These are phyloP conservation scores for Oceanites oceanicus DNA, from an alignment of 2,113 vertebrate genomes.

Conservation along the genomic window DNA sequence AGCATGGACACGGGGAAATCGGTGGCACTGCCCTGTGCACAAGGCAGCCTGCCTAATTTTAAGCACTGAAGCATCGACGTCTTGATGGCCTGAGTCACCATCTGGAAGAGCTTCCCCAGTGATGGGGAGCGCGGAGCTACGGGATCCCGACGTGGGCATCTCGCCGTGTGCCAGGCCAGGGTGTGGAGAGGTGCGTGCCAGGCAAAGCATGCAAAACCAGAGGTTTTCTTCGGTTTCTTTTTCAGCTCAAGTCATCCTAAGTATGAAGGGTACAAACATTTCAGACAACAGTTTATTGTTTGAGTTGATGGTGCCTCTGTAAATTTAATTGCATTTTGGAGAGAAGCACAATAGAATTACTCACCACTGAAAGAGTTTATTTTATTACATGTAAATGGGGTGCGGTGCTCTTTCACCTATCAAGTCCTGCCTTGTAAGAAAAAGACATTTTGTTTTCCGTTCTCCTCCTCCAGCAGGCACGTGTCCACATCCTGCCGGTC, in stretches of 20 bases:
- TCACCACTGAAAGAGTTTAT: too few relatives aligned
- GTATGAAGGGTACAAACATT: background rate
- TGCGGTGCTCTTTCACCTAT: background rate
- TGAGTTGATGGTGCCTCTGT: background rate
- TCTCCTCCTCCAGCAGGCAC: background rate
- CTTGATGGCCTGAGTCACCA: background rate
- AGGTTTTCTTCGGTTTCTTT: background rate
- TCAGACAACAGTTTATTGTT: background rate
- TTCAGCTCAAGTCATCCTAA: background rate
- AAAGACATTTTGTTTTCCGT: background rate
- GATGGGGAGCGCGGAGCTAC: rapidly evolving
- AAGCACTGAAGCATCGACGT: background rate
- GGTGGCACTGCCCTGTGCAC: background rate
- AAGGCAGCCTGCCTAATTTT: background rate
- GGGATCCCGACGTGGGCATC: rapidly evolving
- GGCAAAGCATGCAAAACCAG: background rate
- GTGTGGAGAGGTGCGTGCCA: background rate
- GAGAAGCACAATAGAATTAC: background rate
- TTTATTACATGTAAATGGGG: background rate
- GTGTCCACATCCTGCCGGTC: background rate
- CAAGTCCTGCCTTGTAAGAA: background rate
- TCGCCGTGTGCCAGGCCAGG: background rate
- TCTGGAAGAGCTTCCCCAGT: background rate
- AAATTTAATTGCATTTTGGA: background rate
- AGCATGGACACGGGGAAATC: rapidly evolving